These are phyloP conservation scores for Montipora foliosa DNA, from an alignment of 64 coral and sea anemone species.

Conservation along the genomic window DNA sequence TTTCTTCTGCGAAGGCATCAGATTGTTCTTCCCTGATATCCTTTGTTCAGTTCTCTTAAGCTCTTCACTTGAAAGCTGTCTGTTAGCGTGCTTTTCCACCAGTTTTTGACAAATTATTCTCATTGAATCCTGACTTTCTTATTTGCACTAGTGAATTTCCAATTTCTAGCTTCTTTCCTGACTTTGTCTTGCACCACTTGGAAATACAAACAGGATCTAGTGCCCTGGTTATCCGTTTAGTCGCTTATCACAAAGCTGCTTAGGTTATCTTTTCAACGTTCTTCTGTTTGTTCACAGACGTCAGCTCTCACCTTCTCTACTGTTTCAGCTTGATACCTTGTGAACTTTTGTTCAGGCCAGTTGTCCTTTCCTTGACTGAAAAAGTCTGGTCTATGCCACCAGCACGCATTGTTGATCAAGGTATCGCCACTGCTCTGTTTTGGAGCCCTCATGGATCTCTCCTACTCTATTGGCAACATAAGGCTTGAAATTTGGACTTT, in stretches of 20 bases:
- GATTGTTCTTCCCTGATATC: conserved; percentile 65
- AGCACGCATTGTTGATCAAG: neutral
- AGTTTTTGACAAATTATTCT: neutral
- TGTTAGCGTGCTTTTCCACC: neutral
- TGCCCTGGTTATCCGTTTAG: neutral
- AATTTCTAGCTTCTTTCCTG: neutral
- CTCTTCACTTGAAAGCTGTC: neutral
- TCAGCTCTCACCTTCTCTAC: neutral
- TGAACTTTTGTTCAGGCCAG: neutral
- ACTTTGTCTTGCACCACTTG: neutral
- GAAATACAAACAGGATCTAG: neutral
- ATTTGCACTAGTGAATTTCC: neutral
- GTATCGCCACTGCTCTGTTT: neutral
- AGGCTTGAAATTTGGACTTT: neutral
- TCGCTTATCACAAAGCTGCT: neutral
- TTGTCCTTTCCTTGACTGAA: neutral
- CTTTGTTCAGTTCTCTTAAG: conserved; percentile 42
- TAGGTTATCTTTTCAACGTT: neutral
- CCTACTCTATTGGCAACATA: neutral
- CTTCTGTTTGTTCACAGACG: conserved; percentile 11
- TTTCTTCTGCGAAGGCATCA: neutral
- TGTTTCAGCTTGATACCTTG: neutral
- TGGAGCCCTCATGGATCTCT: neutral
- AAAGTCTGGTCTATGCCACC: neutral
- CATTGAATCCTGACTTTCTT: neutral